Base-by-base conservation (phyloP, 2,888 invertebrate genomes). In the Pyrochroa serraticornis region DNA sequence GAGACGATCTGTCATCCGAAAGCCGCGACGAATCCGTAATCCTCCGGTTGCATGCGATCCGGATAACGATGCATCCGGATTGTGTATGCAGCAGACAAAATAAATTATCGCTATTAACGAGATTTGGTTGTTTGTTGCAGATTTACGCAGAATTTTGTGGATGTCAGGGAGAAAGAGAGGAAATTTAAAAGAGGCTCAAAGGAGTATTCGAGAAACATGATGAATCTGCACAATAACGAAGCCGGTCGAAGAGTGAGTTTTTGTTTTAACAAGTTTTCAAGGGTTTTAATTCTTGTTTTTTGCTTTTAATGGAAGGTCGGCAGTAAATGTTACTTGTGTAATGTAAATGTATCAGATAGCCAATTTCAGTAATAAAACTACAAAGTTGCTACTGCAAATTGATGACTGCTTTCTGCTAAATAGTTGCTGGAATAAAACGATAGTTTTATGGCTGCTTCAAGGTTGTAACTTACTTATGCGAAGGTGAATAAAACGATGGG, bases 141-240 rank as follows among this genome's bases (percentile, higher is more conserved):
- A 80, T 97, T 97, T 79, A 91, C 96, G 1, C 92, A 93, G 79
- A 91, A 91, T 67, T 98, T 98, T 78, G 92, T 97, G 60, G 97
- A 99, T 80, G 88, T 95, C 51, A 84, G 93, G 50, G 97, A 98
- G 72, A 85, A 93, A 49, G 97, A 97, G 78, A 86, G 91, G 57
- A 90, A 89, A 73, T 89, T 87, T 75, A 92, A 91, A 73, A 83
- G 92, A 66, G 91, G 93, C 55, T 91, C 93, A 61, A 85, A 87
- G 54, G 92, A 92, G 70, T 89, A 90, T 73, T 95, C 94, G 1
- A 82, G 93, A 36, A 90, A 92, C 74, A 83, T 97, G 63, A 97
- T 98, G 95, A 97, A 98, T 82, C 82, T 97, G 50, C 97, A 97
- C 79, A 98, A 98, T 82, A 99, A 98, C 79, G 97, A 99, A 79